Evolutionary conservation across 2,797 vertebrate species (phyloP).

Genomic region (Lagothrix lagotricha): DNA sequence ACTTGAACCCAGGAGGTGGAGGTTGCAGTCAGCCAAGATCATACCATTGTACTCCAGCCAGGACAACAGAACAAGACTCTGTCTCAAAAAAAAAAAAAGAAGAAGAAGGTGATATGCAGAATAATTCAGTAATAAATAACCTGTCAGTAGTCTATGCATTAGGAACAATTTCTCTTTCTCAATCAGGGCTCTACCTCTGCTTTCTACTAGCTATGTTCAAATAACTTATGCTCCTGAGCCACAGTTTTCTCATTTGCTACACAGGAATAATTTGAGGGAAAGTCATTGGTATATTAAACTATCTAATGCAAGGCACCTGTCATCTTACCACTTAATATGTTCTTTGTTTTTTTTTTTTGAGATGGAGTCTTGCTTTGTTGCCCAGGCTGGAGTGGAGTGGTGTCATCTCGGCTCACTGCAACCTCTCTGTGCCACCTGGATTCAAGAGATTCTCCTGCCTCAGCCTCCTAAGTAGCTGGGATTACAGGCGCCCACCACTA

Average conservation of each 20-base stretch:
- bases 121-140: neutral
- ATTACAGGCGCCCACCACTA: too few species aligned
- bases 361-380: too few species aligned
- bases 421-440: too few species aligned
- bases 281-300: neutral
- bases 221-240: neutral
- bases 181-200: neutral
- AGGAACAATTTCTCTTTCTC: neutral
- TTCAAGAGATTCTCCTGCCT: too few species aligned
- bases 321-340: neutral
- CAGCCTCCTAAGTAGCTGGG: too few species aligned
- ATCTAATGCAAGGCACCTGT: neutral
- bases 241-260: neutral
- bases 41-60: too few species aligned
- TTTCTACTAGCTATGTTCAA: neutral
- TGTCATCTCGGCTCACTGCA: too few species aligned
- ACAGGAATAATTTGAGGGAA: neutral
- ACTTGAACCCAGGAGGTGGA: too few species aligned
- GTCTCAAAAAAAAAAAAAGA: too few species aligned
- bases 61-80: too few species aligned
- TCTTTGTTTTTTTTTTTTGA: neutral
- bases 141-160: neutral
- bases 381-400: too few species aligned
- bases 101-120: neutral
- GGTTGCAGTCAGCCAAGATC: too few species aligned